Base-by-base conservation (phyloP, 35 echinoderm and acorn worm genomes). In the Heliocidaris tuberculata region DNA sequence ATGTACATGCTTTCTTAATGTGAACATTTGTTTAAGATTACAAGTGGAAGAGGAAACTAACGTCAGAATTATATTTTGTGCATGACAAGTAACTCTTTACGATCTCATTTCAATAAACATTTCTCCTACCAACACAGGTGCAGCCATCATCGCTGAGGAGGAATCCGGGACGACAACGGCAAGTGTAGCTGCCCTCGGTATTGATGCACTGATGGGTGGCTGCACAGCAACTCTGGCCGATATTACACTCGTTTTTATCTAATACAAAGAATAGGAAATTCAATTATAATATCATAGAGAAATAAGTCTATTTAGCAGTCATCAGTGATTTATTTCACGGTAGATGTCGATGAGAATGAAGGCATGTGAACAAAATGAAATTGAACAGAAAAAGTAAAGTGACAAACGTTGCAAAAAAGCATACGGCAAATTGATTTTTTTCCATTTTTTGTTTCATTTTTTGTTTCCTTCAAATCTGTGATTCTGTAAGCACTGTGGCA, bases 241-340 rank as follows among this genome's bases (percentile, higher is more conserved):
- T 88, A 6, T 56, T 47, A 92, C 97, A 97, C 92, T 97, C 97
- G 31, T 97, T 95, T 65, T 93, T 96, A 92, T 97, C 97, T 97
- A 48, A 86, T 70, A 27, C 50, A 95, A 13, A 85, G 30, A 47
- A 9, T 32, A 86, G 50, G 27, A 78, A 78, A 78, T n/a, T 1
- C 24, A 71, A 71, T 78, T 3, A 78, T 27, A 42, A 42, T 42
- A 3, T 42, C 35, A 42, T 31, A 6, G 47, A 32, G 19, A 78
- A 85, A 13, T 85, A 85, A 85, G 0, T 85, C 1, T 19, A 85
- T 85, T 85, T 19, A 85, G 15, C 65, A 85, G 3, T 42, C 35
- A 42, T 42, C 35, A 42, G 35, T 42, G 3, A 0, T 1, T 42
- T 42, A 42, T 0, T 42, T 42, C 0, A 42, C 3, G 35, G 35